Conservation (phyloP, 1,140 invertebrate species). For the Araneus ventricosus region DNA sequence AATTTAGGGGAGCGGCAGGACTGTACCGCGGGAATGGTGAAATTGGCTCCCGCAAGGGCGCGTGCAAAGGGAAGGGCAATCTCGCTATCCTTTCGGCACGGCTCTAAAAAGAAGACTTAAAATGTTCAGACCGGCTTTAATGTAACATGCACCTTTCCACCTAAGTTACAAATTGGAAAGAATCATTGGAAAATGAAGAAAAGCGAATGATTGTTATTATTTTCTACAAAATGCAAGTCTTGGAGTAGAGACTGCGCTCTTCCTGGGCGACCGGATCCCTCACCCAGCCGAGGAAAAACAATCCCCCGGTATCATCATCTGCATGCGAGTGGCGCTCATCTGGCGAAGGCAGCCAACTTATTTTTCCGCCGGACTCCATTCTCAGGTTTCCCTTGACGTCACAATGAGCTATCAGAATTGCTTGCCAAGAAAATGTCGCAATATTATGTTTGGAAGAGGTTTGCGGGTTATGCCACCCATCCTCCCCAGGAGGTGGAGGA, state of each 20-base stretch:
- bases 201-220: not conserved
- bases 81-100: too few species aligned
- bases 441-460: slow-evolving; percentile 70
- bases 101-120: too few species aligned
- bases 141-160: too few species aligned
- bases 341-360: slow-evolving; percentile 16
- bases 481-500: not conserved
- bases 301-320: slow-evolving; percentile 1
- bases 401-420: slow-evolving; percentile 67
- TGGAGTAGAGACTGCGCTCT: not conserved
- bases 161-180: too few species aligned
- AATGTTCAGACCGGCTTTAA: too few species aligned
- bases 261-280: not conserved
- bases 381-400: slow-evolving; percentile 62
- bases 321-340: not conserved
- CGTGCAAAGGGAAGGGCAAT: too few species aligned
- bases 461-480: slow-evolving; percentile 21
- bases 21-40: too few species aligned
- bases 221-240: not conserved
- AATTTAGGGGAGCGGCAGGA: too few species aligned
- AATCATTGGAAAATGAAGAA: not conserved
- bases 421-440: slow-evolving; percentile 70
- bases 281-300: not conserved
- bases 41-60: too few species aligned
- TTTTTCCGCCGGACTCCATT: slow-evolving; percentile 47